Percentiles rank a stretch among this genome's conserved stretches.
These are phyloP conservation scores for Varanus salvator DNA, from an alignment of 2,113 vertebrate species.

Conservation along the genomic window DNA sequence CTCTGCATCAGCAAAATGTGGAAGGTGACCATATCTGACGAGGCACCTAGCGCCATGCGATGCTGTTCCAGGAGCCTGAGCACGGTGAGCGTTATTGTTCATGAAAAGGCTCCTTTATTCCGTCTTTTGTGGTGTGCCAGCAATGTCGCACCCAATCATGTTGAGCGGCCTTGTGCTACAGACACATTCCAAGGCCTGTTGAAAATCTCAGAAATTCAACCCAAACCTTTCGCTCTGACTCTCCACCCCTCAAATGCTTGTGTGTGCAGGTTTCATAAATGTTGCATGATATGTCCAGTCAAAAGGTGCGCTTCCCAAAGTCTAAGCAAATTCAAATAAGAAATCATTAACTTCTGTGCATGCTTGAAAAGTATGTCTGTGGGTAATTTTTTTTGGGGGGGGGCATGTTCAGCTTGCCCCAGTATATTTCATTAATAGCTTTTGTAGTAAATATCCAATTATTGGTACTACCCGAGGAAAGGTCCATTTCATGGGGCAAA, in stretches of 20 bases:
- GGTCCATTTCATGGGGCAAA: background rate
- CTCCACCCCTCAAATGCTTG: background rate
- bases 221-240: background rate
- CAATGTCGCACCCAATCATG: conserved; percentile 24
- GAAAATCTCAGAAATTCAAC: conserved; percentile 32
- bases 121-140: conserved; percentile 2
- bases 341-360: background rate
- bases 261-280: background rate
- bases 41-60: accelerated
- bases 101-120: background rate
- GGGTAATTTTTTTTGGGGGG: background rate
- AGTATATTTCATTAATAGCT: background rate
- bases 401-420: too few species aligned
- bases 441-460: background rate
- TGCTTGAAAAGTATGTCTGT: background rate
- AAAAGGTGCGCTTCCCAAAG: background rate
- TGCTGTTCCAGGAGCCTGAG: background rate
- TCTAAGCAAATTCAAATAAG: background rate
- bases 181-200: background rate
- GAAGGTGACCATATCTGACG: conserved; percentile 21
- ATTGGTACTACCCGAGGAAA: too few species aligned
- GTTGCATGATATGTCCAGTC: background rate
- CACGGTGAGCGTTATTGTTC: conserved; percentile 4
- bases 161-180: conserved; percentile 39
- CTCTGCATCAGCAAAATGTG: background rate